Conservation (phyloP, 1,140 invertebrate genomes). For the Stenopsyche tienmushanensis region DNA sequence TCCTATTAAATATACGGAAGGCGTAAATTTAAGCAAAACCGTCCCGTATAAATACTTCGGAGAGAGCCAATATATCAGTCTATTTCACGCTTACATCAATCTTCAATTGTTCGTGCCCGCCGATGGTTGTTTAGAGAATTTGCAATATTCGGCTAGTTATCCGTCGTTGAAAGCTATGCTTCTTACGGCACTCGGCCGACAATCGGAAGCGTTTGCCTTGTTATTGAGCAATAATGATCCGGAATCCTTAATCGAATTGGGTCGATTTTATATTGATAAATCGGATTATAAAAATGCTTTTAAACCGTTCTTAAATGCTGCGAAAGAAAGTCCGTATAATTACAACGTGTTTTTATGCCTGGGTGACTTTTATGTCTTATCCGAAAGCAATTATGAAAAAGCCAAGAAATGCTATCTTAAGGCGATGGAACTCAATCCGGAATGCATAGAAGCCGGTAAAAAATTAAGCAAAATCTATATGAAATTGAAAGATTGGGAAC, state of each 20-base stretch:
- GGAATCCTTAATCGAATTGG: slow-evolving; percentile 62
- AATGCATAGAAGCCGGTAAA: slow-evolving; percentile 65
- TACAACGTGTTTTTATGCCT: slow-evolving; percentile 74
- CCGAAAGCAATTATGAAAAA: slow-evolving; percentile 62
- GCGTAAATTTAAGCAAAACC: slow-evolving; percentile 20
- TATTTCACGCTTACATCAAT: slow-evolving; percentile 43
- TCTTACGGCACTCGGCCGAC: slow-evolving; percentile 54
- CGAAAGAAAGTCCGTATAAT: slow-evolving; percentile 71
- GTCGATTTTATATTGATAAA: slow-evolving; percentile 66
- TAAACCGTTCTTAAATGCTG: slow-evolving; percentile 69
- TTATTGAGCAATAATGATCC: slow-evolving; percentile 53
- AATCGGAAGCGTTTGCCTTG: slow-evolving; percentile 56
- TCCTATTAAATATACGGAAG: slow-evolving; percentile 29
- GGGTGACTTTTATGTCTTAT: slow-evolving; percentile 69
- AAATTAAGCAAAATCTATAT: slow-evolving; percentile 75
- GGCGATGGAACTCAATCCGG: slow-evolving; percentile 71
- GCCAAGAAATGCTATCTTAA: slow-evolving; percentile 82
- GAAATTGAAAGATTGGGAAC: slow-evolving; percentile 65
- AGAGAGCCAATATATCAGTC: slow-evolving; percentile 18
- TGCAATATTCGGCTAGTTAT: slow-evolving; percentile 46
- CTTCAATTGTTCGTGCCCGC: slow-evolving; percentile 43
- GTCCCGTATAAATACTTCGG: not conserved
- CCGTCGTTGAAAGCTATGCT: slow-evolving; percentile 47
- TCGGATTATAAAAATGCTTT: slow-evolving; percentile 62
- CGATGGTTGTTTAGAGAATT: slow-evolving; percentile 42